These are phyloP conservation scores for Arenaria interpres DNA, from an alignment of 2,113 vertebrate genomes.

Conservation along the genomic window DNA sequence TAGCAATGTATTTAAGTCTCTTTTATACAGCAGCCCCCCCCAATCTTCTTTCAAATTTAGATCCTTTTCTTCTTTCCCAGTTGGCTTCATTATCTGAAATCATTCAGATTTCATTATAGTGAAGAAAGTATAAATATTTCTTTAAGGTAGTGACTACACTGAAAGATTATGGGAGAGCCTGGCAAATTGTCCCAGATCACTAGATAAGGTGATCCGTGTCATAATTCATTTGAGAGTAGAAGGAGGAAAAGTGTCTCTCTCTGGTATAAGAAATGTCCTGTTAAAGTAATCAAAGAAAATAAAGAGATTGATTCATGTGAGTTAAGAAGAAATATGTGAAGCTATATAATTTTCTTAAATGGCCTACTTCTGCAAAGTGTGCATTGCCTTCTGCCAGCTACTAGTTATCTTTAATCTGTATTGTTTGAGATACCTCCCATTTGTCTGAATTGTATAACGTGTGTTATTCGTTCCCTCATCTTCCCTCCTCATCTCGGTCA, in stretches of 20 bases:
- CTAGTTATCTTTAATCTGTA: neutral
- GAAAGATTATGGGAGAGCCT: slow-evolving; percentile 10
- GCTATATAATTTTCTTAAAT: neutral
- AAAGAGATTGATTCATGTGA: neutral
- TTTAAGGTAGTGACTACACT: neutral
- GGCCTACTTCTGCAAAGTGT: neutral
- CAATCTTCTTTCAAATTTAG: slow-evolving; percentile 24
- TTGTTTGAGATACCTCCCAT: neutral
- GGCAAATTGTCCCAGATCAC: slow-evolving; percentile 18
- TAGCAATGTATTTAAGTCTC: neutral
- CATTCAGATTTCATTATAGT: slow-evolving; percentile 19
- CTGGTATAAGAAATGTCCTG: neutral
- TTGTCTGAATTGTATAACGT: neutral
- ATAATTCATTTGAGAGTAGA: slow-evolving; percentile 14
- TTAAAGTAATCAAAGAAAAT: slow-evolving; percentile 44
- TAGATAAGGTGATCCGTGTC: slow-evolving; percentile 12
- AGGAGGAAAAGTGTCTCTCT: neutral
- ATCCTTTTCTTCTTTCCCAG: slow-evolving; percentile 22
- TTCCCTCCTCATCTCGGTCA: neutral
- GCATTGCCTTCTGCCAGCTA: neutral
- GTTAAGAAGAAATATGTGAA: slow-evolving; percentile 3
- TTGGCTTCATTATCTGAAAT: slow-evolving; percentile 55
- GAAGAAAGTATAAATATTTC: slow-evolving; percentile 32
- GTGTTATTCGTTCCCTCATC: neutral
- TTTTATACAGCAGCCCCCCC: neutral